Base-by-base conservation (phyloP, 2,113 vertebrate genomes). In the Elaphurus davidianus region DNA sequence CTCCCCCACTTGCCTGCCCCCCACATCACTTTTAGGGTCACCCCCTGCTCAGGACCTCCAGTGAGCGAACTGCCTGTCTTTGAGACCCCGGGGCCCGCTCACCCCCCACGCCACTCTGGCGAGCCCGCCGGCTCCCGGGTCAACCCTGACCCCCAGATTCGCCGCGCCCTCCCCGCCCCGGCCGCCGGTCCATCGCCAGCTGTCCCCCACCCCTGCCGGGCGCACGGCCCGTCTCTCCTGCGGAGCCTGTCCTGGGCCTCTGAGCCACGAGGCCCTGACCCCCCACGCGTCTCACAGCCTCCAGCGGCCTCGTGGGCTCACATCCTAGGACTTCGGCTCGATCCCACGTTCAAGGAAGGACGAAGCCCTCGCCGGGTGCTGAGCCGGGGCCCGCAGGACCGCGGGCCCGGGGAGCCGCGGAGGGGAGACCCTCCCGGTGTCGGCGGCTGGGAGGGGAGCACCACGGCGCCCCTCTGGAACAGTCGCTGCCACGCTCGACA, bases 391-490 rank as follows among this genome's bases (percentile, higher is more conserved):
- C 14, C 64, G 27, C 47, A 52, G 15, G 84, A 55, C 9, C 6
- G 28, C 5, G 50, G 50, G 16, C 21, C 91, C 23, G 47, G 9
- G 17, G 17, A 71, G 21, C 40, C 23, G 36, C 30, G 0, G 5
- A 19, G 5, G 15, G 36, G 40, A 17, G 40, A 43, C 15, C 19
- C 16, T 21, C 83, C 9, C 4, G 2, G 1, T 6, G 21, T 17
- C 0, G 12, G 54, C 30, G 17, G 67, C 43, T 33, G 17, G 12
- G 25, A 25, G 71, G 40, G 74, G 40, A 8, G 74, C 16, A 3
- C 11, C 33, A 3, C 3, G 4, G 83, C 30, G 23, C 0, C 0
- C 45, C 28, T 57, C 81, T 3, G 1, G 14, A 9, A 43, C 36
- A 8, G 7, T 10, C 7, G 6, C 6, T 23, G 28, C 27, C 83